Conservation (phyloP, 2,888 invertebrate species). For the Cremastinae sp. region DNA sequence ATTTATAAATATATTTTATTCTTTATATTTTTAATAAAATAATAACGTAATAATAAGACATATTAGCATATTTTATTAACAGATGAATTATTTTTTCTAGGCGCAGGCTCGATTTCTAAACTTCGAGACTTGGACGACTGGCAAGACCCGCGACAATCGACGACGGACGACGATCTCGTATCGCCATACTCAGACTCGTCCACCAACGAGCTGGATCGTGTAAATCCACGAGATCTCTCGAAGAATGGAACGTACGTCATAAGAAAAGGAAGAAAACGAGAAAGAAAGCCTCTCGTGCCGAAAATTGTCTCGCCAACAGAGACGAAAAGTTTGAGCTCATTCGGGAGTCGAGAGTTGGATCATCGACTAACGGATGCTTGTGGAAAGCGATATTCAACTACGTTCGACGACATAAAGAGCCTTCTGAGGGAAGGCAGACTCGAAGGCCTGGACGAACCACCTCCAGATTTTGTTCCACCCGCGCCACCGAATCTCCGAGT, state of each 20-base stretch:
- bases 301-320: conserved; percentile 82
- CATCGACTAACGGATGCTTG: conserved; percentile 82
- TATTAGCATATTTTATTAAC: not conserved
- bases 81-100: conserved; percentile 77
- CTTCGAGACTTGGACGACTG: conserved; percentile 87
- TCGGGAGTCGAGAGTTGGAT: conserved; percentile 82
- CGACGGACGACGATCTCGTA: conserved; percentile 86
- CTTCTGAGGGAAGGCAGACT: conserved; percentile 86
- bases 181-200: conserved; percentile 87
- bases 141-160: conserved; percentile 86
- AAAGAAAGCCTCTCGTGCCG: conserved; percentile 85
- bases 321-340: conserved; percentile 80
- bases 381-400: conserved; percentile 86
- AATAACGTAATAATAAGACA: not conserved
- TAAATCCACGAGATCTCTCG: conserved; percentile 80
- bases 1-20: not conserved
- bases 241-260: conserved; percentile 91
- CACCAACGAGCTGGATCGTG: conserved; percentile 76
- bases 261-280: conserved; percentile 85
- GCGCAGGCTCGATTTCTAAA: conserved; percentile 88
- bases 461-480: conserved; percentile 84
- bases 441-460: conserved; percentile 80
- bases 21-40: conserved; percentile 1
- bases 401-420: conserved; percentile 89
- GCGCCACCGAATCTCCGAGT: conserved; percentile 85